Conservation (phyloP, 2,113 vertebrate genomes). For the Centropristis striata region DNA sequence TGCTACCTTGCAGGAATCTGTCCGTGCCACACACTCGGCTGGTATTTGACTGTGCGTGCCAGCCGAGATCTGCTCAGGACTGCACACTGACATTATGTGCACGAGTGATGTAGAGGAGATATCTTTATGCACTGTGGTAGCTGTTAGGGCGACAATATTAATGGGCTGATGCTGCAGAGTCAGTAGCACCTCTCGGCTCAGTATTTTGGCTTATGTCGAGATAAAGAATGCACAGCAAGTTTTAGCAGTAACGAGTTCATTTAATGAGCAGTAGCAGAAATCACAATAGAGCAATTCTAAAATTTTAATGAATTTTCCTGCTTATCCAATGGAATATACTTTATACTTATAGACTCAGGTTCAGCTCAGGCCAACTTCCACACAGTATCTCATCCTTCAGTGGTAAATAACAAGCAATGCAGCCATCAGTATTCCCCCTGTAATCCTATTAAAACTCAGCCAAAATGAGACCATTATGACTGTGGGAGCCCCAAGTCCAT, state of each 20-base stretch:
- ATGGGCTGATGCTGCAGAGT: background rate
- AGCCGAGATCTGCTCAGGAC: conserved; percentile 25
- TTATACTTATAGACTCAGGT: conserved; percentile 5
- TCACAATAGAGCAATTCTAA: background rate
- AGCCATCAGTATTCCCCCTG: conserved; percentile 49
- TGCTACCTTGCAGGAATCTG: conserved; percentile 39
- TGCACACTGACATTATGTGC: background rate
- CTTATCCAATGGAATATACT: background rate
- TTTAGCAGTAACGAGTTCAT: background rate
- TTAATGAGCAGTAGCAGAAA: background rate
- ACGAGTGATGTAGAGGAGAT: background rate
- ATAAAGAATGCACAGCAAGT: background rate
- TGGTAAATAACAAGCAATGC: conserved; percentile 66
- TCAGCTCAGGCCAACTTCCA: conserved; percentile 11
- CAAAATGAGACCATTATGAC: conserved; percentile 76
- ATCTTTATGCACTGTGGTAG: background rate
- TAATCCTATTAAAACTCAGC: conserved; percentile 79
- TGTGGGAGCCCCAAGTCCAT: conserved; percentile 67
- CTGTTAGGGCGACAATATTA: background rate
- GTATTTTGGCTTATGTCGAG: background rate
- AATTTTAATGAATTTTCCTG: background rate
- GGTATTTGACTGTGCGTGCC: conserved; percentile 19
- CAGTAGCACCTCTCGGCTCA: background rate
- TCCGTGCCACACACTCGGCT: conserved; percentile 17
- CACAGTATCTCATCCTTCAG: conserved; percentile 47